Percentiles rank a stretch among this genome's conserved stretches.
phyloP scores from a whole-genome alignment of 2,888 invertebrate genomes.

The Holacanthella duospinosa region DNA sequence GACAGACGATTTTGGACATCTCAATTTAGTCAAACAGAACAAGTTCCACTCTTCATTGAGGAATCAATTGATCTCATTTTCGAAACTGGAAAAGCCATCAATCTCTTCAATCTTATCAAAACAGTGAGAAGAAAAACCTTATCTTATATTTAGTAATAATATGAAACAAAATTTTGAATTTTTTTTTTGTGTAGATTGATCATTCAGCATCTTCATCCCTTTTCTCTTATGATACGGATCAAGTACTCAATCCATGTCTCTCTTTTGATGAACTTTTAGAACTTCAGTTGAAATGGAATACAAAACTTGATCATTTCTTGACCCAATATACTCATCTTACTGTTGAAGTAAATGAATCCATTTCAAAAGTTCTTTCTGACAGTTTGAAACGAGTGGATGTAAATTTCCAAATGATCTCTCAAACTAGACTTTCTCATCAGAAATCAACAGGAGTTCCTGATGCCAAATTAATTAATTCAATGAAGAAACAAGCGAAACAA shows the following conservation, averaged over 20 bases:
- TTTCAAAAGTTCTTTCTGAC: constrained; percentile 10
- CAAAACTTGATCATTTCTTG: constrained; percentile 20
- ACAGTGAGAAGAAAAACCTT: constrained; percentile 6
- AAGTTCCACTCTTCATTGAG: constrained; percentile 29
- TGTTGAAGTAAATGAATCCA: constrained; percentile 11
- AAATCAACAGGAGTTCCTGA: background rate
- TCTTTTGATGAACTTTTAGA: constrained; percentile 19
- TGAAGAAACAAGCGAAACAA: constrained; percentile 14
- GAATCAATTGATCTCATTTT: constrained; percentile 21
- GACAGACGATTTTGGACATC: constrained; percentile 35
- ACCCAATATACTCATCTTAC: constrained; percentile 21
- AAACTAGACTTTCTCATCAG: background rate
- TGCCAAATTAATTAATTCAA: background rate
- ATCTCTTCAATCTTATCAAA: constrained; percentile 25
- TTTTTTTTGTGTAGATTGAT: background rate
- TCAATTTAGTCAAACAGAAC: constrained; percentile 24
- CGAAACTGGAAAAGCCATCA: constrained; percentile 34
- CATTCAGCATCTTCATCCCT: background rate
- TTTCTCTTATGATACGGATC: constrained; percentile 10
- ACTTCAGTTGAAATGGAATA: constrained; percentile 17
- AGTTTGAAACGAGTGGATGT: constrained; percentile 3
- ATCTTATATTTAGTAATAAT: background rate
- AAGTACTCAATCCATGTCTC: constrained; percentile 1
- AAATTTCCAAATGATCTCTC: constrained; percentile 6
- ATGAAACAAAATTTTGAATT: no score